A percentile compares a stretch with the other conserved stretches of the same genome.
phyloP scores from a whole-genome alignment of 2,113 vertebrate species.

The Gorsachius goisagi region DNA sequence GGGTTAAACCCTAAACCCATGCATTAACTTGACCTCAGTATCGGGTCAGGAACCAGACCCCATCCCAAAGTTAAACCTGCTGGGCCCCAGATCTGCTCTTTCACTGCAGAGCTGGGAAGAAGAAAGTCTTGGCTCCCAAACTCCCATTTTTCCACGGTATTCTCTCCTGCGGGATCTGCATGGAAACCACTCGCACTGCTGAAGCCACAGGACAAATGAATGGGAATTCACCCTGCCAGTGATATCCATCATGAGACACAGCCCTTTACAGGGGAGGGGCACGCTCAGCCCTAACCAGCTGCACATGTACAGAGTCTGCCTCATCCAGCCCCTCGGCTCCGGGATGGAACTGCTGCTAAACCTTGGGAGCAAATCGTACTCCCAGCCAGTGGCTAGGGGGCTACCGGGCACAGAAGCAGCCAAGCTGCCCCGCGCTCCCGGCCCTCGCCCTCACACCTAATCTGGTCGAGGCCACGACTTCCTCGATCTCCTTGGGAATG shows the following conservation, averaged over 20 bases:
- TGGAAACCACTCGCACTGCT: neutral
- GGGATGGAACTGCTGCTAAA: neutral
- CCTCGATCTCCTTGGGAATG: neutral
- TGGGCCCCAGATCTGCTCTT: neutral
- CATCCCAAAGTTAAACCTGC: neutral
- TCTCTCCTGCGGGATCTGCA: neutral
- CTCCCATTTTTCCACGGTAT: neutral
- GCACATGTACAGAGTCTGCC: constrained; percentile 27
- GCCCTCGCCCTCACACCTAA: neutral
- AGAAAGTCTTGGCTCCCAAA: constrained; percentile 37
- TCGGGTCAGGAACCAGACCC: neutral
- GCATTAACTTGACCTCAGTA: accelerated
- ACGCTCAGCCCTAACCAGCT: constrained; percentile 35
- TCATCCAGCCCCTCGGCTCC: neutral
- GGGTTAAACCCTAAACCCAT: neutral
- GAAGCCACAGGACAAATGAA: constrained; percentile 28
- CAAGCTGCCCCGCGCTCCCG: neutral
- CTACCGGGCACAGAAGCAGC: neutral
- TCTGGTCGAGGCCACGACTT: neutral
- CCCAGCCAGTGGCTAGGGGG: neutral
- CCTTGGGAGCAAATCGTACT: accelerated
- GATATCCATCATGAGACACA: constrained; percentile 12
- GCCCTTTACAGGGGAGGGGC: constrained; percentile 11
- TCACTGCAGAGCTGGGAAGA: neutral
- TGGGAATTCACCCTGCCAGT: constrained; percentile 30